Conservation (phyloP, 2,113 vertebrate genomes). For the Pseudorasbora parva region DNA sequence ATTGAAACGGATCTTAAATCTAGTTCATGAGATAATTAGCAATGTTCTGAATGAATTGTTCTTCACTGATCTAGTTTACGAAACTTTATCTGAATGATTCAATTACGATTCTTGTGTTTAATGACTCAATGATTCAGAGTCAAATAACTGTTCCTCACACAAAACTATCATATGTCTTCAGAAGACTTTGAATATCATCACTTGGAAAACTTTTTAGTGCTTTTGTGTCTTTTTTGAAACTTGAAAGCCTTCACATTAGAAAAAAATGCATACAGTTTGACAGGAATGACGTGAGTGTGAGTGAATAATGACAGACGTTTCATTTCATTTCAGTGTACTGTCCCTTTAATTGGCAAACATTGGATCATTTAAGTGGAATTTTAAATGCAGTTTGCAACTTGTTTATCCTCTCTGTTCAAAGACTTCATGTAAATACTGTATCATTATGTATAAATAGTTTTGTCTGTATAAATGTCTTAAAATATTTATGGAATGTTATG, state of each 20-base stretch:
- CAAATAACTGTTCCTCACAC: neutral
- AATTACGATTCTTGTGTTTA: neutral
- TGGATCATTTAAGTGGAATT: neutral
- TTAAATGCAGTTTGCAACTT: neutral
- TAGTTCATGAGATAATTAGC: too few relatives aligned
- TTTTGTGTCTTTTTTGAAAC: neutral
- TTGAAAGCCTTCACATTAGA: neutral
- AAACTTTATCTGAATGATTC: neutral
- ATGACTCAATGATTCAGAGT: neutral
- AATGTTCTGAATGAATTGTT: too few relatives aligned
- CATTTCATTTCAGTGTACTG: neutral
- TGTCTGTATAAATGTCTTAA: slow-evolving; percentile 8
- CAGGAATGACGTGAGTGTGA: neutral
- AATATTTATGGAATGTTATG: slow-evolving; percentile 6
- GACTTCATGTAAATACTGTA: slow-evolving; percentile 9
- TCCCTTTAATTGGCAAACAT: neutral
- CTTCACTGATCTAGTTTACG: neutral
- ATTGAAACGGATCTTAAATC: too few relatives aligned
- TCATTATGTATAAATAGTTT: slow-evolving; percentile 22
- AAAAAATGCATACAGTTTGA: neutral
- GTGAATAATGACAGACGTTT: neutral
- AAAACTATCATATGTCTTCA: neutral
- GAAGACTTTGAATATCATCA: neutral
- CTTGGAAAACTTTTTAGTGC: neutral
- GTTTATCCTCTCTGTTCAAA: neutral